Evolutionary conservation across 2,113 vertebrate genomes (phyloP).

Genomic region (Nyctibius bracteatus): DNA sequence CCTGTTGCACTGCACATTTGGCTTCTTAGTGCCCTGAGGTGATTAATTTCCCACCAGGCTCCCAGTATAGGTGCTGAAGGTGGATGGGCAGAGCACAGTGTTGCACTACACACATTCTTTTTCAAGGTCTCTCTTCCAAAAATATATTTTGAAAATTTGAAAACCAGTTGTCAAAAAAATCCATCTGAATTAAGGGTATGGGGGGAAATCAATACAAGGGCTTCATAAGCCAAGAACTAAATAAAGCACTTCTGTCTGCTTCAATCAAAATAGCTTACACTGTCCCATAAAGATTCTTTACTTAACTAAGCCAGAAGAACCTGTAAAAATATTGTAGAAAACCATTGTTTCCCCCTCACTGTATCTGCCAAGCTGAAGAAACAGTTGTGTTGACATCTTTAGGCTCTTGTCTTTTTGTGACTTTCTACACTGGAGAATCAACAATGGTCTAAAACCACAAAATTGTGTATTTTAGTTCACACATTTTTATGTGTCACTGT

Average conservation of each 20-base stretch:
- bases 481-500: neutral
- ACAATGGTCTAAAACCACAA: neutral
- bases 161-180: neutral
- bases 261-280: neutral
- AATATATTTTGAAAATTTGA: neutral
- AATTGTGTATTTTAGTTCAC: neutral
- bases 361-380: neutral
- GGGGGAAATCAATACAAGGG: neutral
- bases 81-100: neutral
- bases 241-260: neutral
- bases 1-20: neutral
- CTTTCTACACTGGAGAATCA: neutral
- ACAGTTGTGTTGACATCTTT: neutral
- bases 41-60: neutral
- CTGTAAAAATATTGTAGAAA: neutral
- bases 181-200: neutral
- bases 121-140: neutral
- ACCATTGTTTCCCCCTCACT: too few species aligned
- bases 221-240: neutral
- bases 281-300: neutral
- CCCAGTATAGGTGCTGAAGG: neutral
- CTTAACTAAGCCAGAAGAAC: neutral
- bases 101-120: neutral
- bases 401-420: neutral
- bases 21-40: neutral